phyloP scores from a whole-genome alignment of 1,140 invertebrate genomes.

The Charaxes varanes region DNA sequence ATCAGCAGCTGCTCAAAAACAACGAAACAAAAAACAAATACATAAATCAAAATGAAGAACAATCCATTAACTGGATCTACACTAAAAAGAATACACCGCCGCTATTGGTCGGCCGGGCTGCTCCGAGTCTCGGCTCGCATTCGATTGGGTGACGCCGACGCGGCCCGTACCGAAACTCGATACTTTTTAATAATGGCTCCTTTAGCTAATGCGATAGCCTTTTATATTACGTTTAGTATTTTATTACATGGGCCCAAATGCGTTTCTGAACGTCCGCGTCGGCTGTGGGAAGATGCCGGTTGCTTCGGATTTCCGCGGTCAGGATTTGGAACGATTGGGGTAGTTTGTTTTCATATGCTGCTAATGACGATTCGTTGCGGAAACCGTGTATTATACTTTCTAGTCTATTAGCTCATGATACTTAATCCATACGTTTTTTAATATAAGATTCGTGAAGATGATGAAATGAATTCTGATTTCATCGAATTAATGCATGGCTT shows the following conservation, averaged over 20 bases:
- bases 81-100: slow-evolving; percentile 46
- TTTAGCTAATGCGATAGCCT: slow-evolving; percentile 68
- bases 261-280: slow-evolving; percentile 52
- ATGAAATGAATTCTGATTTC: too few relatives aligned
- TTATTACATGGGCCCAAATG: slow-evolving; percentile 66
- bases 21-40: slow-evolving; percentile 46
- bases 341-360: not conserved
- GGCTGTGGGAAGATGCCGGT: slow-evolving; percentile 38
- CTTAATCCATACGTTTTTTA: too few relatives aligned
- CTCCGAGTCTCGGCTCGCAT: slow-evolving; percentile 1
- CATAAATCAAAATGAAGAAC: slow-evolving; percentile 70
- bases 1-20: slow-evolving; percentile 21
- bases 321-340: slow-evolving; percentile 29
- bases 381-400: too few relatives aligned
- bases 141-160: slow-evolving; percentile 45
- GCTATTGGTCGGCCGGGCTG: slow-evolving; percentile 40
- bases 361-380: not conserved
- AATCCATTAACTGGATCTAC: slow-evolving; percentile 66
- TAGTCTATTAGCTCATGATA: too few relatives aligned
- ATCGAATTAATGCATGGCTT: too few relatives aligned
- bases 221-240: slow-evolving; percentile 65
- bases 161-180: slow-evolving; percentile 61
- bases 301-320: slow-evolving; percentile 42
- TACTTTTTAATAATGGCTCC: slow-evolving; percentile 73
- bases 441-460: too few relatives aligned